A percentile compares a stretch with the other conserved stretches of the same genome.
phyloP scores from a whole-genome alignment of 2,113 vertebrate species.

The Pontoporia blainvillei region DNA sequence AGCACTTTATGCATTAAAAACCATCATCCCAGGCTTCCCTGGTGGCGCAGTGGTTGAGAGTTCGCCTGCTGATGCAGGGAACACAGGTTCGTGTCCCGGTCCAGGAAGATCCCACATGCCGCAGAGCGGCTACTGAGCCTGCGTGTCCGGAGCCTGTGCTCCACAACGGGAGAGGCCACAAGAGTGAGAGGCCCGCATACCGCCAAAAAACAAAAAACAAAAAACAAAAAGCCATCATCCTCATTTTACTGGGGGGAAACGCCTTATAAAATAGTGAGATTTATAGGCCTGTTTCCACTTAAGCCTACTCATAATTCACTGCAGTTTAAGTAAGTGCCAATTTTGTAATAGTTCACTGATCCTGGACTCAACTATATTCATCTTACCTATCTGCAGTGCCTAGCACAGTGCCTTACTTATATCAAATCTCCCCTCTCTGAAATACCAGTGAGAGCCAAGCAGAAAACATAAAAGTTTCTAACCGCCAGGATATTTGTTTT shows the following conservation, averaged over 20 bases:
- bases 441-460: neutral
- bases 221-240: neutral
- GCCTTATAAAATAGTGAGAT: neutral
- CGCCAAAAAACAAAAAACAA: too few species aligned
- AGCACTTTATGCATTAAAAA: conserved; percentile 1
- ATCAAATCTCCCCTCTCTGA: neutral
- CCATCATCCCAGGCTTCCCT: neutral
- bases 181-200: too few species aligned
- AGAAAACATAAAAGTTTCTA: neutral
- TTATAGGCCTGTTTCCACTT: neutral
- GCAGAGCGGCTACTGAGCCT: too few species aligned
- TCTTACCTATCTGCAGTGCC: neutral
- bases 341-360: neutral
- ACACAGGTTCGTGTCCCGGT: too few species aligned
- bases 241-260: neutral
- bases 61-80: too few species aligned
- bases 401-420: neutral
- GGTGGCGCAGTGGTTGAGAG: too few species aligned
- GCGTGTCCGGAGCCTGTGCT: too few species aligned
- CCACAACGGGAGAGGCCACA: too few species aligned
- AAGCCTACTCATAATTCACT: neutral
- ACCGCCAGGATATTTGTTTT: neutral
- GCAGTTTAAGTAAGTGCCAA: conserved; percentile 18
- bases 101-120: too few species aligned
- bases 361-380: neutral